Evolutionary conservation across 2,113 vertebrate genomes (phyloP).

Genomic region (Paratilapia polleni): DNA sequence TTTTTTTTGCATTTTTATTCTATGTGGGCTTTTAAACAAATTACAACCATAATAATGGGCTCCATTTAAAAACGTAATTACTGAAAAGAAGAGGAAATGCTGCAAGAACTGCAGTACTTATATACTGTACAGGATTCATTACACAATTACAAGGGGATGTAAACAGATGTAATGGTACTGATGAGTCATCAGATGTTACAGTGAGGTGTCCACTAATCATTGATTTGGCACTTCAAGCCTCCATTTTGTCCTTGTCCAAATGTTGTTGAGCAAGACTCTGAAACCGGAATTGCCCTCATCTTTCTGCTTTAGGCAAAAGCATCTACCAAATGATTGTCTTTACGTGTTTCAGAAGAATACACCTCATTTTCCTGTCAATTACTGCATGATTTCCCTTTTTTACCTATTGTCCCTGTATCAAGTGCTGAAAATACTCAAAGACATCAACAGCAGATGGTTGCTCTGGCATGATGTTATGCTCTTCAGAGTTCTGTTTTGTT

Average conservation of each 20-base stretch:
- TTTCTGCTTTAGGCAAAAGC: background rate
- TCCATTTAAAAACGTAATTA: background rate
- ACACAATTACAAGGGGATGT: background rate
- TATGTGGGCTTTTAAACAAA: background rate
- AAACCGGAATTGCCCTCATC: background rate
- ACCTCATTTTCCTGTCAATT: background rate
- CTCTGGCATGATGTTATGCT: background rate
- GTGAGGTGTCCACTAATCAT: background rate
- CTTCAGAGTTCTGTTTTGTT: background rate
- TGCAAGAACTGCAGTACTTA: background rate
- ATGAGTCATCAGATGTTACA: background rate
- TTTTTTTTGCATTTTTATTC: background rate
- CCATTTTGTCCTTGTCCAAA: background rate
- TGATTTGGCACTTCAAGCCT: background rate
- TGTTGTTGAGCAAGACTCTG: background rate
- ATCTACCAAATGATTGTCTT: rapidly evolving
- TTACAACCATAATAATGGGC: background rate
- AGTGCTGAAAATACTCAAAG: background rate
- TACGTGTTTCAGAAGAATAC: background rate
- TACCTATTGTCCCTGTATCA: background rate
- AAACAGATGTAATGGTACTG: background rate
- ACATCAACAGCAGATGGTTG: background rate
- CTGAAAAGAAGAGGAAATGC: rapidly evolving
- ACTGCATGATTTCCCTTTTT: background rate
- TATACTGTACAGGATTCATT: background rate